Percentiles rank a stretch among this genome's conserved stretches.
Evolutionary conservation across 2,797 vertebrate species (phyloP).

Genomic region (Neosalanx taihuensis): DNA sequence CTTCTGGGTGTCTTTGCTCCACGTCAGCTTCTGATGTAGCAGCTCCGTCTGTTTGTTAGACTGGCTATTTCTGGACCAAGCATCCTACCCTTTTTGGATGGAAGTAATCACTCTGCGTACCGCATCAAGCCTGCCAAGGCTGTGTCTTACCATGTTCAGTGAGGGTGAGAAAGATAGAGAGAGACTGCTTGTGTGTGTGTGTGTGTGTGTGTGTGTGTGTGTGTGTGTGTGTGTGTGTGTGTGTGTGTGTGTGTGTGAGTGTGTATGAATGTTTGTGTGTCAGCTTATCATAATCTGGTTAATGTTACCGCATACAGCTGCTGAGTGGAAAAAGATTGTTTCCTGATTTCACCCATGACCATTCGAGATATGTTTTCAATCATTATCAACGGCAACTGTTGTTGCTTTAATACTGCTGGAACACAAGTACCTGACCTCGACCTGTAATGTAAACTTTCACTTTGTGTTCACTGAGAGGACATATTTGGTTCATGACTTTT

Average conservation of each 20-base stretch:
- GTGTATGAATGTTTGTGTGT: neutral
- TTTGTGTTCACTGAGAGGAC: neutral
- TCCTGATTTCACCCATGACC: neutral
- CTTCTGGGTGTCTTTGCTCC: slow-evolving; percentile 40
- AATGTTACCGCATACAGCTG: neutral
- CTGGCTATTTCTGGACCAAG: slow-evolving; percentile 37
- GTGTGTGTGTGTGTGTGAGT: neutral
- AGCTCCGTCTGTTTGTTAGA: slow-evolving; percentile 31
- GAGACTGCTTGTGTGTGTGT: neutral
- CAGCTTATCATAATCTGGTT: neutral
- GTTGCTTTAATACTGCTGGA: neutral
- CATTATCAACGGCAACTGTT: neutral
- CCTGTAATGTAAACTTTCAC: too few species aligned
- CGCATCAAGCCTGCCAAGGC: slow-evolving; percentile 30
- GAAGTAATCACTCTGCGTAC: slow-evolving; percentile 27
- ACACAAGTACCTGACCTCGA: neutral
- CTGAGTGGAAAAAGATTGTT: neutral
- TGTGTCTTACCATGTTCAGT: slow-evolving; percentile 21
- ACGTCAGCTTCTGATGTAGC: slow-evolving; percentile 57
- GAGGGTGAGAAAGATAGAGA: neutral
- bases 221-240: neutral
- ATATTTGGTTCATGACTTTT: neutral
- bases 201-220: too few species aligned
- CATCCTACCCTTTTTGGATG: slow-evolving; percentile 29
- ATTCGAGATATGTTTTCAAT: neutral